Evolutionary conservation across 2,888 invertebrate genomes (phyloP), one percentile per base, ranked within the genome.

Genomic region (Candidula unifasciata): DNA sequence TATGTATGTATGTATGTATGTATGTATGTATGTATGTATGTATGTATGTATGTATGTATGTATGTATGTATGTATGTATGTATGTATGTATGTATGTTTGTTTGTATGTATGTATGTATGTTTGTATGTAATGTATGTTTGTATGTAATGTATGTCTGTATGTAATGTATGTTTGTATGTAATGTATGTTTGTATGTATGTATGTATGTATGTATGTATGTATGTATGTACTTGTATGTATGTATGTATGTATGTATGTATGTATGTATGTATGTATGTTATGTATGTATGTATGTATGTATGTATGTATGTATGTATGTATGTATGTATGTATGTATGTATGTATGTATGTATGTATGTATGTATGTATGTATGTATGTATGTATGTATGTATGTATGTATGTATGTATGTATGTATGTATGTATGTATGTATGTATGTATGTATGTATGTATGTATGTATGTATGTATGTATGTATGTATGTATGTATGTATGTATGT

Each of bases 401-500:
- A 33, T 64, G 64, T 79, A 18, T 79, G 18, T 64, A 18, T 68
- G 30, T 80, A 21, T 80, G 30, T 80, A 24, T 80, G 52, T 80
- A 30, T 66, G 27, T 69, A 69, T 69, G 27, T 18, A 18, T 69
- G 27, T 27, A 30, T 69, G 27, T 69, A 69, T 69, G 27, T 35
- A 33, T 69, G 27, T 69, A 69, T 69, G 35, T 69, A 52, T 68
- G 33, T 80, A 57, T 82, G 37, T 68, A 24, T 82, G 35, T 78
- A 37, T 85, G 44, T 79, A 37, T 83, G 68, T 76, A 35, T 82
- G 27, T 64, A 35, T 64, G 44, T 60, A 73, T 74, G 64, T 74
- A 74, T 74, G 16, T 74, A 74, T 74, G n/a, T 74, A 37, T 74
- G n/a, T 74, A 44, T 74, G n/a, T 37, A 74, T 74, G 13, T 74